phyloP scores from a whole-genome alignment of 2,113 vertebrate genomes.

The Prunella fulvescens region DNA sequence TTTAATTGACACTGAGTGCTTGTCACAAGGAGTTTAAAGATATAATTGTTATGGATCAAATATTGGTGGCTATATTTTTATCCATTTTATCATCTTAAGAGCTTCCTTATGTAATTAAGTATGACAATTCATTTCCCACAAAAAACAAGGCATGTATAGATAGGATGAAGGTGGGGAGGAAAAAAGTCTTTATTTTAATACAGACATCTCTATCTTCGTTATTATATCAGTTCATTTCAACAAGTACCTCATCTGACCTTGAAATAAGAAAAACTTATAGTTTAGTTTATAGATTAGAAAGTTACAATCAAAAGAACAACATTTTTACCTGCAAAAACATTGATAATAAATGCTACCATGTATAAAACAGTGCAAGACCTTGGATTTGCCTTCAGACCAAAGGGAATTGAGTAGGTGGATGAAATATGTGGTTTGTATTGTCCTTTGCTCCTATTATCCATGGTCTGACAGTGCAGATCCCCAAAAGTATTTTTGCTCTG shows the following conservation, averaged over 20 bases:
- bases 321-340: background rate
- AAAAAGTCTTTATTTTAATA: background rate
- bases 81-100: background rate
- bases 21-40: background rate
- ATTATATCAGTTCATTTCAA: background rate
- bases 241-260: background rate
- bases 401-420: background rate
- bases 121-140: background rate
- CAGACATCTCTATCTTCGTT: background rate
- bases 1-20: background rate
- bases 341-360: background rate
- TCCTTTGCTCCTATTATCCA: background rate
- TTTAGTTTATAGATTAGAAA: background rate
- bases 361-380: background rate
- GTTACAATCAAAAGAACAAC: background rate
- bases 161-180: accelerated
- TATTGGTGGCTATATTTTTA: background rate
- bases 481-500: background rate
- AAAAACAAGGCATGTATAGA: background rate
- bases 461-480: background rate
- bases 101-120: background rate
- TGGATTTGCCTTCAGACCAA: background rate
- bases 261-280: background rate
- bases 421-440: background rate
- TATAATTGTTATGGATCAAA: background rate